These are phyloP conservation scores for Phacellophora camtschatica DNA, from an alignment of 30 jellyfish, hydroid and myxozoan species.

Conservation along the genomic window DNA sequence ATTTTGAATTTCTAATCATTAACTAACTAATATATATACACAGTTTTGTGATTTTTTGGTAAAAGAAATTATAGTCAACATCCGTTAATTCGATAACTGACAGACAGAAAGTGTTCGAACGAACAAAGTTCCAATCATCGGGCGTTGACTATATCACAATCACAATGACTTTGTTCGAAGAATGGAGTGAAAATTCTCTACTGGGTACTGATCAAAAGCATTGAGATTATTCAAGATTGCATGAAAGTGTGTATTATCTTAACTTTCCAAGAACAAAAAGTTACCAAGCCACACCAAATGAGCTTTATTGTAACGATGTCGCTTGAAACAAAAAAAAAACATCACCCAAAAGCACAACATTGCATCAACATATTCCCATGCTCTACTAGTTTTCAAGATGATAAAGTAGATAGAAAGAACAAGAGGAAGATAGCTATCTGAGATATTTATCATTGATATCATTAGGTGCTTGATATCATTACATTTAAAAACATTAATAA, in stretches of 20 bases:
- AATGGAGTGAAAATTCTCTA: too few species aligned
- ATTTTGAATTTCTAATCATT: too few species aligned
- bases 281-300: too few species aligned
- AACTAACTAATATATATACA: too few species aligned
- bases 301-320: neutral
- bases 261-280: neutral
- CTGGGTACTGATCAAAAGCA: neutral
- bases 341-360: neutral
- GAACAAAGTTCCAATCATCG: too few species aligned
- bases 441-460: neutral
- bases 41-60: too few species aligned
- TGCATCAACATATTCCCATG: neutral
- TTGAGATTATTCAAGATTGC: neutral
- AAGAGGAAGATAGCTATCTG: slow-evolving; percentile 16
- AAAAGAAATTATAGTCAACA: too few species aligned
- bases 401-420: neutral
- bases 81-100: too few species aligned
- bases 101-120: too few species aligned
- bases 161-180: too few species aligned
- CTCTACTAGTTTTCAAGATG: too few species aligned
- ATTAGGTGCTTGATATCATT: neutral
- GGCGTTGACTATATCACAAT: too few species aligned
- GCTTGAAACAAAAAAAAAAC: neutral
- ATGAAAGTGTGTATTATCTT: neutral
- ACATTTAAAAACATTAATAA: neutral